These are phyloP conservation scores for Zygaena filipendulae DNA, from an alignment of 2,888 invertebrate species.

Conservation along the genomic window DNA sequence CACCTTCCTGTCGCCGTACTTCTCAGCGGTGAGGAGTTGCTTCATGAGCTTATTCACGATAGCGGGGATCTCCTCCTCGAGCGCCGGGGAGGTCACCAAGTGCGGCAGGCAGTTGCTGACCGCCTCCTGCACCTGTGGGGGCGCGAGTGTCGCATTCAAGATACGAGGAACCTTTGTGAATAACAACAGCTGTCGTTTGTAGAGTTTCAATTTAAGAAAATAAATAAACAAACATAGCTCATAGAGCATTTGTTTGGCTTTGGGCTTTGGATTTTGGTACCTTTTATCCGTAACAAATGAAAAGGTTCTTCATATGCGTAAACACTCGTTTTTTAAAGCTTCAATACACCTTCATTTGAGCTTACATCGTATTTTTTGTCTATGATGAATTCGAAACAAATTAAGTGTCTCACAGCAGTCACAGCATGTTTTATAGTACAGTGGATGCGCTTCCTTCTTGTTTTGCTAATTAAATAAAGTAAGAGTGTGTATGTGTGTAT, in stretches of 20 bases:
- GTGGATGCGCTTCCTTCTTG: no score
- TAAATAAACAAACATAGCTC: background rate
- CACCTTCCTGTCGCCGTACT: slow-evolving; percentile 84
- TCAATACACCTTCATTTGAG: no score
- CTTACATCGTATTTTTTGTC: no score
- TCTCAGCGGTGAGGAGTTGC: slow-evolving; percentile 89
- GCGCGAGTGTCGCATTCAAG: background rate
- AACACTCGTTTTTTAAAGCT: background rate
- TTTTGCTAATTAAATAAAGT: no score
- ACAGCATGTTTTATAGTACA: no score
- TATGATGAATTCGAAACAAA: no score
- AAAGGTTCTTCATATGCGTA: background rate
- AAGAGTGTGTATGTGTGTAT: no score
- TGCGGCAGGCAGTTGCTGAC: slow-evolving; percentile 96
- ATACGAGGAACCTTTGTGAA: no score
- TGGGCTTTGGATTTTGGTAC: background rate
- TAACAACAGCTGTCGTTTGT: no score
- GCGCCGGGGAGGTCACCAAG: slow-evolving; percentile 82
- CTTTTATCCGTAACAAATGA: no score
- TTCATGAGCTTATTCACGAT: slow-evolving; percentile 89
- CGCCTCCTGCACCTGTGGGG: slow-evolving; percentile 88
- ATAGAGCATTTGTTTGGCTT: background rate
- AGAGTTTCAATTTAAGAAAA: slow-evolving; percentile 1
- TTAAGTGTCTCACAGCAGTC: no score
- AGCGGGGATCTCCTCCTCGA: slow-evolving; percentile 90